These are phyloP conservation scores for Graptemys geographica DNA, from an alignment of 2,797 vertebrate species.

Conservation along the genomic window DNA sequence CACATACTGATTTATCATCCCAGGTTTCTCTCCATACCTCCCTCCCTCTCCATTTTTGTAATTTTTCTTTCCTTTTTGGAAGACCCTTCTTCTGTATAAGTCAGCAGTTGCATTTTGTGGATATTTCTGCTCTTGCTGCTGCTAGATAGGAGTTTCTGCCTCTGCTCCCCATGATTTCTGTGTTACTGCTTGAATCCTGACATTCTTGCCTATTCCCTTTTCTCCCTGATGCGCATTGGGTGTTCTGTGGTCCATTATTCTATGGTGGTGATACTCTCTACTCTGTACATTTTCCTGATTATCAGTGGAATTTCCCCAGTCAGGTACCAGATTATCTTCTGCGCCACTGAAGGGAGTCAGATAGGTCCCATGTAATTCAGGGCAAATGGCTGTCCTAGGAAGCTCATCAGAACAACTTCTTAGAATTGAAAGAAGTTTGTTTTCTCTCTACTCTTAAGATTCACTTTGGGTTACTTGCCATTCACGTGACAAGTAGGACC, in stretches of 20 bases:
- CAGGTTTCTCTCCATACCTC: accelerated
- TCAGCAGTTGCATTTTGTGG: not conserved
- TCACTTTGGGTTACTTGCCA: not conserved
- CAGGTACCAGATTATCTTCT: not conserved
- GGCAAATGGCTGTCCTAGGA: not conserved
- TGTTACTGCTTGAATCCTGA: not conserved
- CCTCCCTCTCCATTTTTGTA: not conserved
- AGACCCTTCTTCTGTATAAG: not conserved
- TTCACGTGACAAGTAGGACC: not conserved
- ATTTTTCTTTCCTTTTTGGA: not conserved
- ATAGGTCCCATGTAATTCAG: not conserved
- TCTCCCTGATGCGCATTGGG: not conserved
- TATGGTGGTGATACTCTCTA: not conserved
- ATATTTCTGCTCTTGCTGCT: not conserved
- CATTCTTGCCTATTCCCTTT: not conserved
- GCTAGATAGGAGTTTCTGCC: not conserved
- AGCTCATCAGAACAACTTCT: accelerated
- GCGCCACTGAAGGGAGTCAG: not conserved
- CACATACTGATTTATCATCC: not conserved
- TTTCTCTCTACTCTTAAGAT: constrained; percentile 15
- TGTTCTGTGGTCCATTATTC: not conserved
- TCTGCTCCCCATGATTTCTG: not conserved
- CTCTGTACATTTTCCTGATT: accelerated
- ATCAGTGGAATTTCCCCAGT: not conserved
- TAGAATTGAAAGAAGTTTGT: not conserved